Conservation (phyloP, 1,140 invertebrate species). For the Lutraria rhynchaena region DNA sequence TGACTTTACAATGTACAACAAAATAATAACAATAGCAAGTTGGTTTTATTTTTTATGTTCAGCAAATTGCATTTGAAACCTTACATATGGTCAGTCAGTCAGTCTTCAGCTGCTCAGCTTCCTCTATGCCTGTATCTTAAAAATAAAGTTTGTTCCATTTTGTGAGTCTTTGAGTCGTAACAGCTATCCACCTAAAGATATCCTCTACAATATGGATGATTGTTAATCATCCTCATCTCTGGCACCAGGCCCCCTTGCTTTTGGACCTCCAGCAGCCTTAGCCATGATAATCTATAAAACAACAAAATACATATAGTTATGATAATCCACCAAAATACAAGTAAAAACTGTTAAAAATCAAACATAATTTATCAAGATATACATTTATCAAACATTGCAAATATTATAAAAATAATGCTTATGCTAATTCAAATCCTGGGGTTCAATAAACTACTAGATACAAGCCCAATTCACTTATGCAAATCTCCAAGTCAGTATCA, state of each 20-base stretch:
- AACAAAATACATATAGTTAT: neutral
- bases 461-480: neutral
- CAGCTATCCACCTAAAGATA: no score
- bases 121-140: no score
- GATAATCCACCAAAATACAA: neutral
- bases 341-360: neutral
- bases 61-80: no score
- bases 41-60: no score
- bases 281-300: conserved; percentile 96
- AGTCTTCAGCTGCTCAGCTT: no score
- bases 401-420: neutral
- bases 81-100: no score
- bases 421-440: neutral
- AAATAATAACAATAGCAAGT: no score
- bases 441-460: neutral
- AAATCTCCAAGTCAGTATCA: no score
- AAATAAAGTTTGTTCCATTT: no score
- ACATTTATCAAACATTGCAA: neutral
- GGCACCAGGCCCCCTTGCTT: conserved; percentile 85
- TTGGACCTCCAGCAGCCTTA: conserved; percentile 97
- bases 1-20: no score
- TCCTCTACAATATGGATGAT: neutral
- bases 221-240: conserved; percentile 85
- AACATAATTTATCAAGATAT: neutral
- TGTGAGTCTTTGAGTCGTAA: no score